These are phyloP conservation scores for Gymnorhina tibicen DNA, from an alignment of 2,113 vertebrate species.

Conservation along the genomic window DNA sequence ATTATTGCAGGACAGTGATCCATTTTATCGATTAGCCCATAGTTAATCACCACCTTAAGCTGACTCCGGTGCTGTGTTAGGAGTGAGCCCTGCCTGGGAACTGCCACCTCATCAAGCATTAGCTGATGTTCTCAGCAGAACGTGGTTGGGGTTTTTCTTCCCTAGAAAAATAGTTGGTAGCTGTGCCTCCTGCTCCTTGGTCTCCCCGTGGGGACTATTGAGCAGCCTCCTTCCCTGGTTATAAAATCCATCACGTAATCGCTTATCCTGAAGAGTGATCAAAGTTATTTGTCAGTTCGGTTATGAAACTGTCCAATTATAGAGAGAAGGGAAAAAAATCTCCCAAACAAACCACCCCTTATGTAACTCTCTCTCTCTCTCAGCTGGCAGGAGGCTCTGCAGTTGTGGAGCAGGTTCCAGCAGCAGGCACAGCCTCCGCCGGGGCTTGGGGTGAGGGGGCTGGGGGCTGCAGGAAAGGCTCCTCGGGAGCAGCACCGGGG, in stretches of 20 bases:
- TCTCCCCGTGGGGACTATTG: not conserved
- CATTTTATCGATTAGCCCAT: conserved; percentile 30
- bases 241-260: conserved; percentile 43
- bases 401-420: conserved; percentile 12
- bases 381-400: not conserved
- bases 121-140: not conserved
- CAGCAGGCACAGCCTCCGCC: not conserved
- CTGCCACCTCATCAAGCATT: not conserved
- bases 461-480: not conserved
- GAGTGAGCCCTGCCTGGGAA: not conserved
- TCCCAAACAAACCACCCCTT: conserved; percentile 42
- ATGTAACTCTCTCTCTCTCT: conserved; percentile 4
- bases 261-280: conserved; percentile 42
- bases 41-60: conserved; percentile 41
- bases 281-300: conserved; percentile 59
- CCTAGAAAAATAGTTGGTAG: not conserved
- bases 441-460: not conserved
- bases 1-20: conserved; percentile 53
- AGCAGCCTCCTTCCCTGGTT: conserved; percentile 23
- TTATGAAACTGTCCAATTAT: conserved; percentile 62
- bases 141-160: not conserved
- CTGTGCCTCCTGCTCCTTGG: conserved; percentile 1
- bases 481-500: not conserved
- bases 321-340: conserved; percentile 21
- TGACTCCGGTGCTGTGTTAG: not conserved